Conservation (phyloP, 2,113 vertebrate species). For the Picathartes gymnocephalus region DNA sequence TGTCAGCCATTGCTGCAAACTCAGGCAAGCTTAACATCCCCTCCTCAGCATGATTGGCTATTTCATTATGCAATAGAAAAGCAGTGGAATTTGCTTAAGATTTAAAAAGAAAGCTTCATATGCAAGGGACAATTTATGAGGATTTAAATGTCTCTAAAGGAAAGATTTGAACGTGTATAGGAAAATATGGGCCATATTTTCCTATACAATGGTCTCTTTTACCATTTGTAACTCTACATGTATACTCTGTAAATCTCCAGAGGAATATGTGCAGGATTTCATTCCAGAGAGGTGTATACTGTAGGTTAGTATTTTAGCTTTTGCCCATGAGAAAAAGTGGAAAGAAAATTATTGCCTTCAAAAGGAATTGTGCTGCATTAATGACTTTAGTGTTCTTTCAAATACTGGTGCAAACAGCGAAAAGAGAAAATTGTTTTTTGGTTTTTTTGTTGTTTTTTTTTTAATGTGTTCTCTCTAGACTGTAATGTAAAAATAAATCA, state of each 20-base stretch:
- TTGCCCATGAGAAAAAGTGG: not conserved
- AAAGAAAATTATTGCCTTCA: not conserved
- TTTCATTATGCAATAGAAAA: slow-evolving; percentile 39
- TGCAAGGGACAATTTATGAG: slow-evolving; percentile 45
- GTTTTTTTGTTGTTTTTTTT: no score
- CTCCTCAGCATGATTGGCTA: slow-evolving; percentile 23
- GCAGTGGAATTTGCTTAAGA: slow-evolving; percentile 53
- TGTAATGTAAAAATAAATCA: not conserved
- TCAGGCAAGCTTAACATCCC: slow-evolving; percentile 25
- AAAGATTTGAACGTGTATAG: slow-evolving; percentile 29
- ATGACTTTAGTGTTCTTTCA: not conserved
- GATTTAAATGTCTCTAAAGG: slow-evolving; percentile 57
- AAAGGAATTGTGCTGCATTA: not conserved
- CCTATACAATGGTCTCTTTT: no score
- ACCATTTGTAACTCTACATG: not conserved
- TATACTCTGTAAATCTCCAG: slow-evolving; percentile 15
- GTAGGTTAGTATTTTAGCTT: not conserved
- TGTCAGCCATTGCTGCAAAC: slow-evolving; percentile 23
- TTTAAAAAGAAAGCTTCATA: slow-evolving; percentile 49
- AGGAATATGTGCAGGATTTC: not conserved
- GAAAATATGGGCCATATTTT: slow-evolving; percentile 39
- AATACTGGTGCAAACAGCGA: not conserved
- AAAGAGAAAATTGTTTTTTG: not conserved
- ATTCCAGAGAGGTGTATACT: not conserved
- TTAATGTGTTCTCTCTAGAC: not conserved